These are phyloP conservation scores for Amphipyra berbera DNA, from an alignment of 2,888 invertebrate species.

Conservation along the genomic window DNA sequence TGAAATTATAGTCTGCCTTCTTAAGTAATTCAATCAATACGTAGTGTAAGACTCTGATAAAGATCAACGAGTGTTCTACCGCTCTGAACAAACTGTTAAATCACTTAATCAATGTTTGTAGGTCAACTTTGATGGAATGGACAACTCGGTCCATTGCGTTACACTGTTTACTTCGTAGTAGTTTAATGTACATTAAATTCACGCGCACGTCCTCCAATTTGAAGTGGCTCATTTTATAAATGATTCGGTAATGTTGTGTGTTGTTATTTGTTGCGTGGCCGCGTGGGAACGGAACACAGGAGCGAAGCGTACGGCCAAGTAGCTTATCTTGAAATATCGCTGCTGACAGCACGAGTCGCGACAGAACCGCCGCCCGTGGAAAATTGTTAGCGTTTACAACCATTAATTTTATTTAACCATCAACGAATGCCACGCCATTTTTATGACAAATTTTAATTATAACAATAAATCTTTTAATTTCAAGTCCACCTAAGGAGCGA, in stretches of 20 bases:
- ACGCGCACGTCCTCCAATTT: conserved; percentile 35
- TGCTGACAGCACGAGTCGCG: conserved; percentile 76
- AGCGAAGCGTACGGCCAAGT: conserved; percentile 69
- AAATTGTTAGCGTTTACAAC: conserved; percentile 75
- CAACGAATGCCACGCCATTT: conserved; percentile 64
- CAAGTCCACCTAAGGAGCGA: conserved; percentile 39
- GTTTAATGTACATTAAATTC: conserved; percentile 42
- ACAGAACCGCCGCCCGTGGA: conserved; percentile 67
- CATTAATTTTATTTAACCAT: conserved; percentile 76
- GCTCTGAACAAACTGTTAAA: conserved; percentile 48
- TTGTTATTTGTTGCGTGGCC: conserved; percentile 59
- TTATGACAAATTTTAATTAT: conserved; percentile 65
- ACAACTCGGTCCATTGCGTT: conserved; percentile 27
- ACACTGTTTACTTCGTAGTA: conserved; percentile 35
- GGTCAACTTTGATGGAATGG: conserved; percentile 53
- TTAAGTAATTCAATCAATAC: conserved; percentile 30
- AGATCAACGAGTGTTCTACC: conserved; percentile 36
- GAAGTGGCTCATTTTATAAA: conserved; percentile 64
- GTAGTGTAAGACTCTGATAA: conserved; percentile 21
- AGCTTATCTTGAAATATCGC: conserved; percentile 85
- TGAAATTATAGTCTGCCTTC: conserved; percentile 30
- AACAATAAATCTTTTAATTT: conserved; percentile 58
- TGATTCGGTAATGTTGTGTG: conserved; percentile 56
- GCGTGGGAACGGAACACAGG: conserved; percentile 79
- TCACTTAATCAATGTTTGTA: conserved; percentile 54